Evolutionary conservation across 2,113 vertebrate species (phyloP).

Genomic region (Plestiodon gilberti): DNA sequence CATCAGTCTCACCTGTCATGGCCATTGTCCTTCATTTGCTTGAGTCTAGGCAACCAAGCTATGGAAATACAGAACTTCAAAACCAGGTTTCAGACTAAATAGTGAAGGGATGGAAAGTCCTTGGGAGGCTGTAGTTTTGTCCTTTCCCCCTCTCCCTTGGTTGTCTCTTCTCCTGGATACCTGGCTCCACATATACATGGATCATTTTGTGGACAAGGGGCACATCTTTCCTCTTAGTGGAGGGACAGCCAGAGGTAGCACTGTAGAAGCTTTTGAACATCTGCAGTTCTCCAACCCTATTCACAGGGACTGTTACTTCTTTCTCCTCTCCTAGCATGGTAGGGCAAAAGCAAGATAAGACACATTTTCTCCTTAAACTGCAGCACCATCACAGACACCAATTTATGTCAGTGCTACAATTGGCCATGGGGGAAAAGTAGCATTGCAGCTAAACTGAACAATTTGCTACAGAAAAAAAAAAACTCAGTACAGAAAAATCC

Average conservation of each 20-base stretch:
- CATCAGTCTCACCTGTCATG: slow-evolving; percentile 4
- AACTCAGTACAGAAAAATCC: neutral
- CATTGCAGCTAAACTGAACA: neutral
- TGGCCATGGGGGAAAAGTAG: neutral
- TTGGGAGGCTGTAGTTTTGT: neutral
- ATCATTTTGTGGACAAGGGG: neutral
- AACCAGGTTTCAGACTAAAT: neutral
- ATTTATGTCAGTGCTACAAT: neutral
- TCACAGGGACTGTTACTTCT: neutral
- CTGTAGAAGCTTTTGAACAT: neutral
- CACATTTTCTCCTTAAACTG: too few species aligned
- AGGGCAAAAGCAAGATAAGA: neutral
- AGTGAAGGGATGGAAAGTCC: neutral
- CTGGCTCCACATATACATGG: neutral
- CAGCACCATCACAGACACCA: neutral
- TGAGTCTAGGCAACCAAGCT: neutral
- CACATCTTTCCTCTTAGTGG: neutral
- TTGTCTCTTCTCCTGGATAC: too few species aligned
- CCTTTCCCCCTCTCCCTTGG: neutral
- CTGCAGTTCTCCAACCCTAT: neutral
- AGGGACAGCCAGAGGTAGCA: neutral
- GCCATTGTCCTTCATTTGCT: neutral
- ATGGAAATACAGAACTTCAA: slow-evolving; percentile 34
- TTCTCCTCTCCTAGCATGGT: neutral
- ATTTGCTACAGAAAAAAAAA: neutral